Conservation (phyloP, 2,113 vertebrate genomes). For the Melanocharis versteri region DNA sequence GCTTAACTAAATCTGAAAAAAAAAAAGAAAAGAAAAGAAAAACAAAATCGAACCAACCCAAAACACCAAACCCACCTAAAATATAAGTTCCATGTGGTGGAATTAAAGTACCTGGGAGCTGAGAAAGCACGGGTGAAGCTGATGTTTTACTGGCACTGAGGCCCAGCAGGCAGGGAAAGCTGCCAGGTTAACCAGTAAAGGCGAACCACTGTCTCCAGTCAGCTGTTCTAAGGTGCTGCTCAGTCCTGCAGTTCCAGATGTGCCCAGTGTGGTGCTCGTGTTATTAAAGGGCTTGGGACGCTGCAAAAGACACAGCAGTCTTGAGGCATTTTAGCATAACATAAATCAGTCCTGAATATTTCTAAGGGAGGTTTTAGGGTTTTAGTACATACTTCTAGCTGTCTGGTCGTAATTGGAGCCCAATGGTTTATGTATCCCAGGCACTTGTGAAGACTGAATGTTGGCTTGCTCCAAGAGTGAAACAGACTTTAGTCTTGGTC, state of each 20-base stretch:
- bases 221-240: background rate
- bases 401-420: background rate
- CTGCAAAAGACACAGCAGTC: background rate
- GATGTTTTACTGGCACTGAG: background rate
- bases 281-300: background rate
- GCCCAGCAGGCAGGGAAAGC: background rate
- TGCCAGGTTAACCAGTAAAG: background rate
- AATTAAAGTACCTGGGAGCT: background rate
- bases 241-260: background rate
- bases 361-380: background rate
- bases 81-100: background rate
- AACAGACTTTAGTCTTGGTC: background rate
- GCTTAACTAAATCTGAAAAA: background rate
- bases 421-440: background rate
- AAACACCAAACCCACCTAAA: background rate
- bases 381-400: background rate
- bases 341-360: background rate
- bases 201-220: background rate
- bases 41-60: background rate
- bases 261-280: background rate
- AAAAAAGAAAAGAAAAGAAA: background rate
- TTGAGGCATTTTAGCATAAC: background rate
- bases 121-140: background rate
- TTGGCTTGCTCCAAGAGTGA: background rate
- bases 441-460: background rate